Percentiles rank a stretch among this genome's conserved stretches.
These are phyloP conservation scores for Melanotaenia maccullochi DNA, from an alignment of 2,797 vertebrate species.

Conservation along the genomic window DNA sequence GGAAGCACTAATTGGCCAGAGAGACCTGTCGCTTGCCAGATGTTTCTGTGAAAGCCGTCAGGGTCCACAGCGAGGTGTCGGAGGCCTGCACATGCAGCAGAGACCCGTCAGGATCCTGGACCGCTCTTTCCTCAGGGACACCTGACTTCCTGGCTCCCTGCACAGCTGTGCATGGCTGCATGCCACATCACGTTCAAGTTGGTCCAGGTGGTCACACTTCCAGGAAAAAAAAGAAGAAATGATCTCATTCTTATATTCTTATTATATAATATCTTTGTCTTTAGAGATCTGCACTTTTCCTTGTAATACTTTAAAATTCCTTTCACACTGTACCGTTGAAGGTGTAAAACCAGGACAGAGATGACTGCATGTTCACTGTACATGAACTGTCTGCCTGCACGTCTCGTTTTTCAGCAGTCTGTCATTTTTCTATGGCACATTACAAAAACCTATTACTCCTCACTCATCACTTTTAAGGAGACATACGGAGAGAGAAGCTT, in stretches of 20 bases:
- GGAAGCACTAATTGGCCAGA: constrained; percentile 75
- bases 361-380: constrained; percentile 28
- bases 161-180: constrained; percentile 36
- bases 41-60: constrained; percentile 73
- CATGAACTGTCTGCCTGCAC: constrained; percentile 6
- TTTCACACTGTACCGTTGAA: not conserved
- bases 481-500: constrained; percentile 54
- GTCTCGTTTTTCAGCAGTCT: constrained; percentile 55
- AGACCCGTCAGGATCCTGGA: constrained; percentile 39
- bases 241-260: constrained; percentile 19
- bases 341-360: constrained; percentile 37
- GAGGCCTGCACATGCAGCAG: constrained; percentile 56
- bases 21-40: constrained; percentile 74
- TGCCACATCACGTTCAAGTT: constrained; percentile 24
- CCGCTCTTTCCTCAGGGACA: constrained; percentile 53
- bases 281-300: constrained; percentile 17
- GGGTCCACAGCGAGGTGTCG: constrained; percentile 65
- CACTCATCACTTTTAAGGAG: constrained; percentile 61
- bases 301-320: not conserved
- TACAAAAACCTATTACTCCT: constrained; percentile 65
- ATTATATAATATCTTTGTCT: constrained; percentile 31
- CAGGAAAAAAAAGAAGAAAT: constrained; percentile 8
- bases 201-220: constrained; percentile 21
- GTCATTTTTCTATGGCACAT: constrained; percentile 61
- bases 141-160: constrained; percentile 51